Evolutionary conservation across 1,140 invertebrate genomes (phyloP).

Genomic region (Magallana gigas): DNA sequence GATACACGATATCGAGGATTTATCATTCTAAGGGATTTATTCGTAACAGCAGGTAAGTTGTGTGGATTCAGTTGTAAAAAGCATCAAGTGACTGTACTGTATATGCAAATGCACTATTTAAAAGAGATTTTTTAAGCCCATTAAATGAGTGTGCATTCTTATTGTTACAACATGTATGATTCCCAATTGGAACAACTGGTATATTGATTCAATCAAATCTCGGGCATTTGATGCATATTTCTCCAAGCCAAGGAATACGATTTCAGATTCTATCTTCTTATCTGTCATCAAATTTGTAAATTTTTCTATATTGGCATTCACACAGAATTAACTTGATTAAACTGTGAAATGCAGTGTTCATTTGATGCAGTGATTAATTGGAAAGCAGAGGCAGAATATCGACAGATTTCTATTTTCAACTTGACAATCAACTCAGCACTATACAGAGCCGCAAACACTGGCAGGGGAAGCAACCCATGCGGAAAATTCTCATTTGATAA

Average conservation of each 20-base stretch:
- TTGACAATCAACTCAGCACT: not conserved
- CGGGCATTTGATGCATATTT: not conserved
- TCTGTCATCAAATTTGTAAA: not conserved
- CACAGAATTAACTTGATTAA: constrained; percentile 31
- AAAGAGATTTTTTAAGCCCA: too few species aligned
- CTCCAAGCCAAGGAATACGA: not conserved
- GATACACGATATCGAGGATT: too few species aligned
- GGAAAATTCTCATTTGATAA: not conserved
- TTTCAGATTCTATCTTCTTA: not conserved
- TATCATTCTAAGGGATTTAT: too few species aligned
- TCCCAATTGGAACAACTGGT: too few species aligned
- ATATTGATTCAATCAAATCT: too few species aligned
- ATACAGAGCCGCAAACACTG: not conserved
- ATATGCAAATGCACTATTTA: too few species aligned
- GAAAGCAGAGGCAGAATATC: not conserved
- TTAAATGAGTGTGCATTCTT: too few species aligned
- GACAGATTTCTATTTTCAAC: constrained; percentile 14
- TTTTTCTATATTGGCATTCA: not conserved
- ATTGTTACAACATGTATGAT: too few species aligned
- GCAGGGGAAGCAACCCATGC: constrained; percentile 8
- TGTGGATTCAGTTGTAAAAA: too few species aligned
- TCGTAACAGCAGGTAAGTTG: too few species aligned
- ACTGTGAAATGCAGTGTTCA: constrained; percentile 21
- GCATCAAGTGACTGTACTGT: too few species aligned
- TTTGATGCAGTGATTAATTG: constrained; percentile 30